Evolutionary conservation across 1,140 invertebrate species (phyloP), one percentile per base, ranked within the genome.

Genomic region (Zaprionus gabonicus): DNA sequence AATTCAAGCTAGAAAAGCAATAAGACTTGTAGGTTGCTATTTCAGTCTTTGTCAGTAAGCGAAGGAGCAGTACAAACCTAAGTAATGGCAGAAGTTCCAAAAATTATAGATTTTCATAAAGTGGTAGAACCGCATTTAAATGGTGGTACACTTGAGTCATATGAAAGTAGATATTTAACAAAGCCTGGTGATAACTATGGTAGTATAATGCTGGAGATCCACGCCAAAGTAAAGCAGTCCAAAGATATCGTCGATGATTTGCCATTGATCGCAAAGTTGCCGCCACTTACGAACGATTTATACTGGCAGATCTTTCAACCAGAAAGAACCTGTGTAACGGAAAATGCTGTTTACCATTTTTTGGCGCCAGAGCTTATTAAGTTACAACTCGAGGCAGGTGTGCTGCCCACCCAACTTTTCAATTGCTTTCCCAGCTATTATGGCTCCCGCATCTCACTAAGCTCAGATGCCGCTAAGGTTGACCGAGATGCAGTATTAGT

Each of bases 161-260:
- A 92, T 20, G 51, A 55, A 17, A 82, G 78, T 55, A 36, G 69
- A 12, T 92, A 88, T 58, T 65, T 95, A 15, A 95, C 94, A 6
- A 93, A 93, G 53, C 93, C 93, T 0, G 95, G 95, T 1, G 95
- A 95, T 75, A 95, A 95, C 90, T 95, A 95, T 74, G 94, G 94
- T 5, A 95, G 95, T 85, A 78, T 93, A 0, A 94, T 95, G 71
- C 75, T 94, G 1, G 91, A 91, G 6, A 91, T 95, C 1, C 41
- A 72, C 41, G 91, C 87, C 0, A 76, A 80, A 28, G 44, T 93
- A 17, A 78, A 76, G n/a, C 65, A 72, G 34, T 7, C 56, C 4
- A 65, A 82, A 41, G 83, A 92, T 5, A 79, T 85, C 17, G 62
- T 87, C 12, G 82, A 93, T 56, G 86, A 88, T 0, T 71, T 94